Evolutionary conservation across 2,888 invertebrate species (phyloP).

Genomic region (Corbicula japonica): DNA sequence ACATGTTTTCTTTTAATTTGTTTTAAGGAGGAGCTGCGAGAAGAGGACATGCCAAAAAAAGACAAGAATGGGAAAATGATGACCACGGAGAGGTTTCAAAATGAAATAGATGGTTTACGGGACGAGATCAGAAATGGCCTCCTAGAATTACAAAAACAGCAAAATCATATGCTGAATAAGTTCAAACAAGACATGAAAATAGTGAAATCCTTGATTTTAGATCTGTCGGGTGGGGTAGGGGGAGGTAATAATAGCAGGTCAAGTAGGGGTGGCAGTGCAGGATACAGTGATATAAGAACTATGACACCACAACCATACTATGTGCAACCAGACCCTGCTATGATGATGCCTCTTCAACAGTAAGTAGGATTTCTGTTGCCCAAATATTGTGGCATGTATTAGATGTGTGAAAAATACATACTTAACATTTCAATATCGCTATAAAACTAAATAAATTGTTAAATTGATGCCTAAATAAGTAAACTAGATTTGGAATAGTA

Average conservation of each 20-base stretch:
- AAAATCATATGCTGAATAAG: conserved; percentile 72
- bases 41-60: conserved; percentile 30
- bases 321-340: neutral
- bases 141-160: conserved; percentile 67
- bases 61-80: conserved; percentile 50
- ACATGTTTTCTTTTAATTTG: too few species aligned
- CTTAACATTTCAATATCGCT: too few species aligned
- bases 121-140: conserved; percentile 64
- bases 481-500: too few species aligned
- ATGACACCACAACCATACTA: neutral
- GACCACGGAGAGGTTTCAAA: conserved; percentile 74
- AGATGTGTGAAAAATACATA: too few species aligned
- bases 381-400: neutral
- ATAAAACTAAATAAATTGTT: too few species aligned
- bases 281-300: neutral
- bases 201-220: conserved; percentile 72
- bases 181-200: conserved; percentile 74
- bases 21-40: conserved; percentile 55
- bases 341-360: conserved; percentile 8
- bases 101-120: conserved; percentile 70
- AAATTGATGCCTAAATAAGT: too few species aligned
- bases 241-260: too few species aligned
- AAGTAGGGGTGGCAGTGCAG: conserved; percentile 5
- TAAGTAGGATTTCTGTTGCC: conserved; percentile 1
- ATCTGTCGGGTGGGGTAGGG: conserved; percentile 48